Evolutionary conservation across 2,113 vertebrate species (phyloP), one percentile per base, ranked within the genome.

Genomic region (Poeciliopsis turrubarensis): DNA sequence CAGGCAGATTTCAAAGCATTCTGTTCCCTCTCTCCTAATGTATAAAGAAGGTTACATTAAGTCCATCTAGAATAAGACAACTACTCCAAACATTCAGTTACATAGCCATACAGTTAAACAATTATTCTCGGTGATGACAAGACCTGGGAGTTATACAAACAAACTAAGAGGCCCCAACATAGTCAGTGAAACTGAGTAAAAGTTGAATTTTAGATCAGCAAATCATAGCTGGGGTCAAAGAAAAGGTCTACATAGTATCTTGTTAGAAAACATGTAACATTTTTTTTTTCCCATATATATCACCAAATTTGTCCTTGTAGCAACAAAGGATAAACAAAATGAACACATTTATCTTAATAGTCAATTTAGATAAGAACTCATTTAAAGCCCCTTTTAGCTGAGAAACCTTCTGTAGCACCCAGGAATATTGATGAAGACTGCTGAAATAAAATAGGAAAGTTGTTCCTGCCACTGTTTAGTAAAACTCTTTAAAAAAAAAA

Each of bases 21-120:
- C 25, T 37, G 12, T 44, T 67, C n/a, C 37, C 41, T 67, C 22
- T n/a, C 65, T 67, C 2, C n/a, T 41, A 44, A 67, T 44, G 65
- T 67, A 41, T 44, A 67, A 19, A 67, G 37, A 17, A 26, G 37
- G 65, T 67, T 67, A 67, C 14, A 39, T 34, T 67, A 22, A 57
- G 32, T n/a, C 44, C 11, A 54, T 57, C 57, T 54, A 54, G 11
- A 68, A 26, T 19, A 47, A 47, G 65, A 41, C 34, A 66, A 41
- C 65, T 66, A 44, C 65, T 13, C 65, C 37, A 67, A 67, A 67
- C 65, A 68, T 68, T 51, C 41, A 51, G 27, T 11, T 31, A 69
- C n/a, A 14, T 19, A n/a, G 17, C 1, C 12, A 2, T 10, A 14
- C 14, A 39, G n/a, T 70, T 32, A 37, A 37, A 60, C 27, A 57